A percentile compares a stretch with the other conserved stretches of the same genome.
phyloP scores from a whole-genome alignment of 2,113 vertebrate genomes.

The Daphoenositta chrysoptera region DNA sequence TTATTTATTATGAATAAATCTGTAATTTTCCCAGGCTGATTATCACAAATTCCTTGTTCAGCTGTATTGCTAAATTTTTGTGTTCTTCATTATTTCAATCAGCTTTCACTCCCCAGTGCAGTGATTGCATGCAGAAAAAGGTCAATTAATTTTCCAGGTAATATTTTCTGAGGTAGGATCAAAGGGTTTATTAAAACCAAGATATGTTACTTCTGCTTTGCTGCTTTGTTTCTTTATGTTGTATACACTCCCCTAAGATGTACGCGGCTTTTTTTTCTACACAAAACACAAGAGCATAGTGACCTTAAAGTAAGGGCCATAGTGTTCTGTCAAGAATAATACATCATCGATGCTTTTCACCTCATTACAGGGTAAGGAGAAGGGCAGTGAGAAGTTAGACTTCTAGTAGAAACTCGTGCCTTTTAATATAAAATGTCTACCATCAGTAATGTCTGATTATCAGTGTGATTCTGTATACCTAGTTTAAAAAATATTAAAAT shows the following conservation, averaged over 20 bases:
- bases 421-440: background rate
- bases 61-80: background rate
- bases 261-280: background rate
- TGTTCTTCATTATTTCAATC: background rate
- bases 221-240: background rate
- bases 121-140: background rate
- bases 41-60: background rate
- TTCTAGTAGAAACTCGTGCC: background rate
- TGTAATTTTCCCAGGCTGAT: background rate
- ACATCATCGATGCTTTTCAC: background rate
- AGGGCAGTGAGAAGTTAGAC: background rate
- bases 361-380: background rate
- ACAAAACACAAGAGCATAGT: conserved; percentile 16
- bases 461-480: background rate
- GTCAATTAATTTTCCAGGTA: background rate
- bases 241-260: background rate
- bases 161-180: background rate
- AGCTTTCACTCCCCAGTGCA: background rate
- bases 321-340: conserved; percentile 31
- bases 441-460: background rate
- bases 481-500: background rate
- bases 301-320: conserved; percentile 32
- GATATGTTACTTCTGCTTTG: background rate
- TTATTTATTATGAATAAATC: background rate
- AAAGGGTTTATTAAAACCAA: background rate